Percentiles rank a stretch among this genome's conserved stretches.
phyloP scores from a whole-genome alignment of 2,797 vertebrate species.

The Tadarida brasiliensis region DNA sequence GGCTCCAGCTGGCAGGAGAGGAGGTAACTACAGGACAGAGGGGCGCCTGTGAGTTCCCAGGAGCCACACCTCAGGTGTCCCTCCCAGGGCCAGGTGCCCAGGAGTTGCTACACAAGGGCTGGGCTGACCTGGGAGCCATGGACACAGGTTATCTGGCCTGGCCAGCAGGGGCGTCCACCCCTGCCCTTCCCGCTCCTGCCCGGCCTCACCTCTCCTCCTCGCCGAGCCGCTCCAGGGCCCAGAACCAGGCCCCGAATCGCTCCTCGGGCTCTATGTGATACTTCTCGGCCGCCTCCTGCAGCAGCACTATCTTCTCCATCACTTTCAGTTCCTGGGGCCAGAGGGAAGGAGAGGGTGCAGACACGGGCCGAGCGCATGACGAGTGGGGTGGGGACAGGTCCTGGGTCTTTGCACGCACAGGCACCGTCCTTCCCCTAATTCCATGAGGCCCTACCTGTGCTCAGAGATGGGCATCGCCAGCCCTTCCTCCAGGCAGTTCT shows the following conservation, averaged over 20 bases:
- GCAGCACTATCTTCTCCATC: conserved; percentile 93
- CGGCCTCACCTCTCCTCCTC: conserved; percentile 91
- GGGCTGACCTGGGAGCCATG: not conserved
- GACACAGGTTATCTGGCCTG: not conserved
- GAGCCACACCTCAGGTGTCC: not conserved
- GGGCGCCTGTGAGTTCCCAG: not conserved
- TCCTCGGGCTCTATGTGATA: conserved; percentile 92
- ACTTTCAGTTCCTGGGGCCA: conserved; percentile 91
- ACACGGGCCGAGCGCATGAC: fast-evolving
- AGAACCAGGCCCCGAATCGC: conserved; percentile 92
- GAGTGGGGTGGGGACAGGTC: fast-evolving
- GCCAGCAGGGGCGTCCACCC: not conserved
- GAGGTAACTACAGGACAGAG: conserved; percentile 84
- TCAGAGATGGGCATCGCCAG: not conserved
- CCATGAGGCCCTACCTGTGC: not conserved
- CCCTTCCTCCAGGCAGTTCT: not conserved
- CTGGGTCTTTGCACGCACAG: not conserved
- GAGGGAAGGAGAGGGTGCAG: not conserved
- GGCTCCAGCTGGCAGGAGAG: conserved; percentile 93
- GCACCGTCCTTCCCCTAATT: not conserved
- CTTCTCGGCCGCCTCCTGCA: conserved; percentile 91
- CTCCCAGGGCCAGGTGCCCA: no score
- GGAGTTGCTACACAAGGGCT: not conserved
- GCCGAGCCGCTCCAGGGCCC: conserved; percentile 90
- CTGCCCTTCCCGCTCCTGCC: not conserved